Evolutionary conservation across 2,888 invertebrate species (phyloP), one percentile per base, ranked within the genome.

Genomic region (Mantis religiosa): DNA sequence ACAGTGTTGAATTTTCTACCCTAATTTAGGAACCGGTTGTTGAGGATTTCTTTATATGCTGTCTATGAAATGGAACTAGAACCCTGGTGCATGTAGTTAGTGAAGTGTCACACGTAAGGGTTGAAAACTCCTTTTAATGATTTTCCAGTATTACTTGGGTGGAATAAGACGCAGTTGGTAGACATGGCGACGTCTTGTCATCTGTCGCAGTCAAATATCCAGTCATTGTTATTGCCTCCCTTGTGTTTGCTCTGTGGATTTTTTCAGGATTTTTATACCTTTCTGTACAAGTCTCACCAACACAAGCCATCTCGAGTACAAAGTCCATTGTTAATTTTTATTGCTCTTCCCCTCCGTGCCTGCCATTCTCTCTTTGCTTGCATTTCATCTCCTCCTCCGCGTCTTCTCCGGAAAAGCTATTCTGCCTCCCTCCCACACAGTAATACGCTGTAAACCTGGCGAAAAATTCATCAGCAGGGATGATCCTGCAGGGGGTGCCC

Each of bases 361-460:
- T 87, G 71, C 30, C 28, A 87, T 82, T 87, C 87, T 87, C 87
- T 82, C 54, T 82, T 87, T 82, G 81, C 30, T 87, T 82, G 25
- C 41, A 34, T 82, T 87, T 82, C 87, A 87, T 25, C 84, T 28
- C 87, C 82, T 81, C 82, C n/a, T 20, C 87, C 41, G 47, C 27
- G 4, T 27, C 25, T 41, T 87, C 87, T 34, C 34, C 87, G 87
- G 87, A 87, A 87, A 87, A 87, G 87, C 87, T 30, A 87, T 87
- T 87, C 82, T 82, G 81, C 84, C 87, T 34, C 27, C 71, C 82
- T 30, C 87, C 34, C 82, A 14, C 25, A 12, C 87, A 82, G 82
- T 88, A 88, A 88, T 88, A 85, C 88, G 71, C 85, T 88, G 85
- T 41, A 85, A 88, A 88, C 88, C 88, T 88, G 88, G 88, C 88